These are phyloP conservation scores for Cyrtonyx montezumae DNA, from an alignment of 2,113 vertebrate genomes.

Conservation along the genomic window DNA sequence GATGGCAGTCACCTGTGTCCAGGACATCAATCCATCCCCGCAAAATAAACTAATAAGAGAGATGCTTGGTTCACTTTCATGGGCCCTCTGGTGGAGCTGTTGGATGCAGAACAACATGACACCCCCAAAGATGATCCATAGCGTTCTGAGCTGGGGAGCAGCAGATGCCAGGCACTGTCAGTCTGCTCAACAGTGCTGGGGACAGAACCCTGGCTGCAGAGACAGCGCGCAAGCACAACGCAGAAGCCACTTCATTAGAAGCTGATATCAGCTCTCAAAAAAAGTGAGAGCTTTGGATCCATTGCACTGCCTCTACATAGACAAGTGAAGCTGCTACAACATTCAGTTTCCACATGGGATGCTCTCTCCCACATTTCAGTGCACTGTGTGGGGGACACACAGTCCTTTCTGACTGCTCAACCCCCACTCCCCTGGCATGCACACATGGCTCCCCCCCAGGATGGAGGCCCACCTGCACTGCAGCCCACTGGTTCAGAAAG, in stretches of 20 bases:
- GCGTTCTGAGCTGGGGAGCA: fast-evolving
- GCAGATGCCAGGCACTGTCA: no score
- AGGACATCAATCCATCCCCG: not conserved
- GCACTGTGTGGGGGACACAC: fast-evolving
- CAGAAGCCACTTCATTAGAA: not conserved
- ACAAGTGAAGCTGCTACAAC: not conserved
- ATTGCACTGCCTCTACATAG: fast-evolving
- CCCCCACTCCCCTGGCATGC: no score
- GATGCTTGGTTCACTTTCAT: not conserved
- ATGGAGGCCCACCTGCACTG: no score
- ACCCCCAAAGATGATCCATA: fast-evolving
- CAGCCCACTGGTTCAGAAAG: not conserved
- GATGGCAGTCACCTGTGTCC: not conserved
- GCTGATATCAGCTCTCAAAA: not conserved
- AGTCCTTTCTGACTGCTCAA: fast-evolving
- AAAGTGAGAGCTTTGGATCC: not conserved
- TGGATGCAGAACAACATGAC: no score
- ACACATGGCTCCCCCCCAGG: not conserved
- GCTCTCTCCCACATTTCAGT: fast-evolving
- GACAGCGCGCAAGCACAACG: no score
- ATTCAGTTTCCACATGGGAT: no score
- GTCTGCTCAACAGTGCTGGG: not conserved
- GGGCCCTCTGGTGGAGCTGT: not conserved
- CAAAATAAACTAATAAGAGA: not conserved
- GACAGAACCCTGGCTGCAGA: not conserved